Base-by-base conservation (phyloP, 2,797 vertebrate species). In the Nyctalus aviator region DNA sequence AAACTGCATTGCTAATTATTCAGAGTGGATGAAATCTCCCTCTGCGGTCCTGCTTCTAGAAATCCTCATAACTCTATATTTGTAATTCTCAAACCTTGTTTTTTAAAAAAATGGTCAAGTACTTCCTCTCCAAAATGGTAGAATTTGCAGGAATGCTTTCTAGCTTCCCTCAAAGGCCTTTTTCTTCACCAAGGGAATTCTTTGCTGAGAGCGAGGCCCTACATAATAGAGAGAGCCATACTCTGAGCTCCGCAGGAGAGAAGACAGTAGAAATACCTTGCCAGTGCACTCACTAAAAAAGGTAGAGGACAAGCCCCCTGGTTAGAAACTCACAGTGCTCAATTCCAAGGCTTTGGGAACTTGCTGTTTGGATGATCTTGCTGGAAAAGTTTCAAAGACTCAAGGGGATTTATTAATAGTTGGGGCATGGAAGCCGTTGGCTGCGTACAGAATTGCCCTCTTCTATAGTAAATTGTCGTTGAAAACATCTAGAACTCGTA, bases 401-500 rank as follows among this genome's bases (percentile, higher is more conserved):
- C 79, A 25, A 68, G 32, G 48, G 85, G 50, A 82, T 91, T 96
- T 93, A 91, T 96, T 95, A 91, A 81, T 83, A 92, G 85, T 20
- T 66, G n/a, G 66, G 68, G 69, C 53, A 76, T 8, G 8, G 25
- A 85, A 86, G 84, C 53, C 27, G 85, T 96, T 93, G 79, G 83
- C 88, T 91, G 83, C 72, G 46, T 82, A 30, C 37, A 92, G 41
- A 30, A 30, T 77, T 90, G 85, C 55, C 71, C 72, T 95, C 83
- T 91, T 64, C 76, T 91, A 78, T 48, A 66, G 85, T 77, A 94
- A 93, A 91, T 94, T 96, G 76, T 89, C 92, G 95, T 93, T 91
- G 72, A 91, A 95, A 95, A 44, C 57, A 88, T 90, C 86, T 78
- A 57, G 84, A 84, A 79, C 41, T 71, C 2, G 78, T 95, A 90